Base-by-base conservation (phyloP, 1,140 invertebrate genomes). In the Brachionus calyciflorus region DNA sequence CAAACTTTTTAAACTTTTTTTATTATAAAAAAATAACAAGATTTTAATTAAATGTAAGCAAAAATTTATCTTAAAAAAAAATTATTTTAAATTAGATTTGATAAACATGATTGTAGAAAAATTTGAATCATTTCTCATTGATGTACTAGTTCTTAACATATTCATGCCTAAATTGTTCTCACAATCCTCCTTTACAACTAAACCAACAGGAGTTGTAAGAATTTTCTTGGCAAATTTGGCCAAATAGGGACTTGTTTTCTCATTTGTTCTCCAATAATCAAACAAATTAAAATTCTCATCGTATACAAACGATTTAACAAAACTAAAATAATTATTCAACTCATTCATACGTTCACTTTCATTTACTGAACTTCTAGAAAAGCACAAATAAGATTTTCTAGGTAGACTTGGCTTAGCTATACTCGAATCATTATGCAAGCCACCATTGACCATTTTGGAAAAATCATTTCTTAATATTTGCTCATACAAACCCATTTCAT, bases 321-420 rank as follows among this genome's bases (percentile, higher is more conserved):
- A 55, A 24, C 28, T 55, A 10, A 55, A 28, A 28, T 55, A 55
- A 6, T 28, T 55, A n/a, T 55, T 55, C 53, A 55, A 14, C 26
- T 55, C 53, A 55, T 55, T 55, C 3, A 28, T 28, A 28, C 33
- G 33, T n/a, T 55, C 53, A 28, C 33, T 55, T 4, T 55, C 53
- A 5, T n/a, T 28, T 28, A 9, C 53, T 14, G 17, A n/a, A 5
- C 9, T 55, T 33, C 17, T 53, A 10, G 53, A 55, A 24, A 55
- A 33, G 21, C 53, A 55, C 53, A 55, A 28, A 33, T 55, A 55
- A 12, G 53, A 55, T 28, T 55, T 55, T 55, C 26, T 55, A 14
- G 53, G 53, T 28, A n/a, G 24, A 55, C 12, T 55, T 55, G 33
- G 28, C 9, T 55, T 55, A 0, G n/a, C 53, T 28, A 28, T n/a